Evolutionary conservation across 2,113 vertebrate genomes (phyloP).

Genomic region (Ornithorhynchus anatinus): DNA sequence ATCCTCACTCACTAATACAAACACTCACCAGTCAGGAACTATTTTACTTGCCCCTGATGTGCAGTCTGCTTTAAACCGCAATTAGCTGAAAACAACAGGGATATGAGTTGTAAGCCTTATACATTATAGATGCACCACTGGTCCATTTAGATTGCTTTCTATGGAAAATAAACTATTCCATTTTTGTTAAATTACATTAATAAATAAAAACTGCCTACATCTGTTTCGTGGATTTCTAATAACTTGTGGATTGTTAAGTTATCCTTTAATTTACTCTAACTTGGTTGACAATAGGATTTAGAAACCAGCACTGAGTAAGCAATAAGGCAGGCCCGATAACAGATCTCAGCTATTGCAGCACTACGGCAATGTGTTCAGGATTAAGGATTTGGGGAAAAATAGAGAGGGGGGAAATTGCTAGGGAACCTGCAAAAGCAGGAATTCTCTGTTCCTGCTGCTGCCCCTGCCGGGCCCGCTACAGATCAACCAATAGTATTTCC

Average conservation of each 20-base stretch:
- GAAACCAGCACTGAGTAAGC: not conserved
- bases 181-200: slow-evolving; percentile 12
- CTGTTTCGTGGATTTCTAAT: slow-evolving; percentile 12
- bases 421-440: too few relatives aligned
- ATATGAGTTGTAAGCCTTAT: not conserved
- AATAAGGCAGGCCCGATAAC: not conserved
- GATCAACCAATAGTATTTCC: too few relatives aligned
- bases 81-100: not conserved
- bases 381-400: too few relatives aligned
- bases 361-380: not conserved
- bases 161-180: not conserved
- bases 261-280: not conserved
- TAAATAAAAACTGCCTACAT: not conserved
- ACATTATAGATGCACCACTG: not conserved
- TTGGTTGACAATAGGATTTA: slow-evolving; percentile 6
- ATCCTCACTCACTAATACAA: too few relatives aligned
- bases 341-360: not conserved
- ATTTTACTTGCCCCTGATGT: too few relatives aligned
- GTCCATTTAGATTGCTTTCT: not conserved
- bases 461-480: too few relatives aligned
- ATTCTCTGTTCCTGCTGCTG: too few relatives aligned
- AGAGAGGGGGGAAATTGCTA: too few relatives aligned
- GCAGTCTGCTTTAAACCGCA: too few relatives aligned
- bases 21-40: too few relatives aligned
- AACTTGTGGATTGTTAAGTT: not conserved